Conservation (phyloP, 2,797 vertebrate genomes). For the Myotis pilosus region DNA sequence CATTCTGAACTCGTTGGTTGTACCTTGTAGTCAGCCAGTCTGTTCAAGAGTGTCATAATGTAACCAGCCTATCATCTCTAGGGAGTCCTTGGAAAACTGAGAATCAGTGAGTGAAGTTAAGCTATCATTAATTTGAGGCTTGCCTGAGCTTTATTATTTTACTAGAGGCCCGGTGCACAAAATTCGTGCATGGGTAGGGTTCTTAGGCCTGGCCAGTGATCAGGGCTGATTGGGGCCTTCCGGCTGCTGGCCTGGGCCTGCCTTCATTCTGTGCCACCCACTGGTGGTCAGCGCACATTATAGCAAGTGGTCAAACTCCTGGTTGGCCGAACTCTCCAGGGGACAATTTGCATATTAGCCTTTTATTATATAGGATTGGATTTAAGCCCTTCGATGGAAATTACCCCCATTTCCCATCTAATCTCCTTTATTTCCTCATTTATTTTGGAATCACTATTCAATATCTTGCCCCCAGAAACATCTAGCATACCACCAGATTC, state of each 20-base stretch:
- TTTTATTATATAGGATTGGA: not conserved
- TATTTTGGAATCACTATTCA: conserved; percentile 3
- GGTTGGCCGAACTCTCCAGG: no score
- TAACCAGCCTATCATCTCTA: not conserved
- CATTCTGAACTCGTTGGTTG: not conserved
- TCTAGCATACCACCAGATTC: not conserved
- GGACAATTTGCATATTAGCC: no score
- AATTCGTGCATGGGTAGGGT: no score
- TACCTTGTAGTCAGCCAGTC: not conserved
- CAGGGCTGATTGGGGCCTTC: no score
- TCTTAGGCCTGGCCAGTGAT: no score
- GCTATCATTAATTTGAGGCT: not conserved
- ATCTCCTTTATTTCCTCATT: not conserved
- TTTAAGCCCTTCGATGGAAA: not conserved
- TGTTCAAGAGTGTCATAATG: not conserved
- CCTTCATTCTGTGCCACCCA: no score
- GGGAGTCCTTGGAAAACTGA: not conserved
- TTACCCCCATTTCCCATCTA: not conserved
- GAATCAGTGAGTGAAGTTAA: not conserved
- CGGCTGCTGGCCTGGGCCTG: no score
- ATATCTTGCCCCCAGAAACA: not conserved
- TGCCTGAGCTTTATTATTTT: not conserved
- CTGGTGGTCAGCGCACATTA: no score
- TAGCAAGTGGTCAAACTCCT: no score
- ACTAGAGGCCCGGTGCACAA: no score